phyloP scores from a whole-genome alignment of 1,140 invertebrate species.

The Diplogasteroides magnus region DNA sequence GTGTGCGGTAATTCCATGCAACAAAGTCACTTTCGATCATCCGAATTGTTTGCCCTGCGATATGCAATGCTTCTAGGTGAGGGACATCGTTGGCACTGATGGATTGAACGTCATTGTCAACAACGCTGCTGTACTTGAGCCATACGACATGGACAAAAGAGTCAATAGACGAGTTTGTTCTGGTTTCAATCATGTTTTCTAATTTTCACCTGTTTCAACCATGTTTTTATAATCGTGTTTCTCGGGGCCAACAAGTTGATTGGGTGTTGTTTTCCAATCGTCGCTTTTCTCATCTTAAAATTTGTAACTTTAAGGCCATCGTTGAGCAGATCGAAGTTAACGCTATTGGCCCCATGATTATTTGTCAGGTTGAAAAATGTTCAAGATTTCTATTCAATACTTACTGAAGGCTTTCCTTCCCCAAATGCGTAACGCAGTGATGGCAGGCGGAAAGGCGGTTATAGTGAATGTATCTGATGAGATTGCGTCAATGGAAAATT shows the following conservation, averaged over 20 bases:
- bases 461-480: neutral
- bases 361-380: no score
- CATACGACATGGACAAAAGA: neutral
- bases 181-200: no score
- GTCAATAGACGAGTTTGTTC: neutral
- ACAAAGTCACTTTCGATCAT: neutral
- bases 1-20: constrained; percentile 7
- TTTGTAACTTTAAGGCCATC: no score
- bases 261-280: no score
- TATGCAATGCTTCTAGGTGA: no score
- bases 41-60: no score
- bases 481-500: neutral
- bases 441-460: neutral
- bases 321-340: neutral
- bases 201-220: no score
- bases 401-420: neutral
- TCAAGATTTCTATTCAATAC: no score
- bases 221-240: no score
- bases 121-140: constrained; percentile 31
- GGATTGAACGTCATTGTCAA: constrained; percentile 33
- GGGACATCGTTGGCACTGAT: constrained; percentile 1
- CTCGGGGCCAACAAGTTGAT: no score
- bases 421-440: neutral
- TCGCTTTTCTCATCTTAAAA: no score
- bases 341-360: neutral